These are phyloP conservation scores for Seladonia tumulorum DNA, from an alignment of 2,888 invertebrate genomes.

Conservation along the genomic window DNA sequence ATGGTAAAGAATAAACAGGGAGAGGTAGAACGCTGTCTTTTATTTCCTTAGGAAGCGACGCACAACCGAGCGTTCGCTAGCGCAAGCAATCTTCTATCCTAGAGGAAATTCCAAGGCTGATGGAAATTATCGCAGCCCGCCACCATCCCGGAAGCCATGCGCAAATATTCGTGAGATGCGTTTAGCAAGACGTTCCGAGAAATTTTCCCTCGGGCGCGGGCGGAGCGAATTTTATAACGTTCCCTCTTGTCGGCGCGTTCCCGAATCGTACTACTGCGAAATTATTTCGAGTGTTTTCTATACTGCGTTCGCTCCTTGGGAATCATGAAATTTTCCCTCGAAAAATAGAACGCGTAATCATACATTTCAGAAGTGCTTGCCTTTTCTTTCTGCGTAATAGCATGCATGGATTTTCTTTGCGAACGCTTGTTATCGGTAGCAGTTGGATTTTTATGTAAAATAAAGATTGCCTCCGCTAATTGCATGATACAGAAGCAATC, in stretches of 20 bases:
- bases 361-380: neutral
- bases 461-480: too few species aligned
- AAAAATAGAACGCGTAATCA: neutral
- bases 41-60: slow-evolving; percentile 12
- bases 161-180: slow-evolving; percentile 40
- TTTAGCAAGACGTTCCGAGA: slow-evolving; percentile 28
- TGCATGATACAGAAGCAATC: neutral
- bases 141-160: slow-evolving; percentile 20
- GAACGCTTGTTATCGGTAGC: neutral
- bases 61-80: slow-evolving; percentile 20
- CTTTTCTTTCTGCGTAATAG: neutral
- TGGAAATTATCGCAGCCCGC: slow-evolving; percentile 40
- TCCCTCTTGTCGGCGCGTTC: slow-evolving; percentile 25
- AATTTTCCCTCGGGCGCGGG: neutral
- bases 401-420: neutral
- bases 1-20: slow-evolving; percentile 16
- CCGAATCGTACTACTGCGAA: neutral
- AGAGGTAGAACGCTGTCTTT: slow-evolving; percentile 5
- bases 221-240: slow-evolving; percentile 18
- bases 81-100: slow-evolving; percentile 26
- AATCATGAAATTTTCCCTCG: too few species aligned
- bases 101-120: slow-evolving; percentile 47
- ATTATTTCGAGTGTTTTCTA: slow-evolving; percentile 41
- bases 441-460: neutral
- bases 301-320: neutral